These are phyloP conservation scores for Ylistrum balloti DNA, from an alignment of 1,140 invertebrate species.

Conservation along the genomic window DNA sequence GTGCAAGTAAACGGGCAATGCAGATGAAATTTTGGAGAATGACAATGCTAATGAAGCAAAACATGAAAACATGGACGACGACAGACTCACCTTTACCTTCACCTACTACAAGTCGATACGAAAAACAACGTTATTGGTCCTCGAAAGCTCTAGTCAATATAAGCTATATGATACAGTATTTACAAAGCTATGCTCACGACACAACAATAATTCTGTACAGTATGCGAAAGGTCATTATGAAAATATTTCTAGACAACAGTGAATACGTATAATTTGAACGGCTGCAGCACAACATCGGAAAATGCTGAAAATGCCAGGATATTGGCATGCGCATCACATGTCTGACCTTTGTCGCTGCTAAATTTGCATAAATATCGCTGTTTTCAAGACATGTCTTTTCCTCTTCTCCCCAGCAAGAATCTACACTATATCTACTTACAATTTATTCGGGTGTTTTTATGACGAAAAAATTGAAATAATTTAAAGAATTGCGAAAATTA, in stretches of 20 bases:
- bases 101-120: slow-evolving; percentile 38
- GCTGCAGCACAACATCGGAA: slow-evolving; percentile 72
- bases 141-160: slow-evolving; percentile 25
- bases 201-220: slow-evolving; percentile 16
- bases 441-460: background rate
- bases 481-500: background rate
- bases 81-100: slow-evolving; percentile 37
- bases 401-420: background rate
- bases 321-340: slow-evolving; percentile 68
- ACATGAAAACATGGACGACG: slow-evolving; percentile 37
- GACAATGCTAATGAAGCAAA: slow-evolving; percentile 38
- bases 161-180: slow-evolving; percentile 26
- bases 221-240: slow-evolving; percentile 38
- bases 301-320: slow-evolving; percentile 67
- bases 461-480: background rate
- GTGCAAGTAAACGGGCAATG: background rate
- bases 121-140: slow-evolving; percentile 38
- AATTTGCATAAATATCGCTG: slow-evolving; percentile 25
- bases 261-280: slow-evolving; percentile 66
- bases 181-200: slow-evolving; percentile 23
- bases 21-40: background rate
- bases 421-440: background rate
- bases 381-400: background rate
- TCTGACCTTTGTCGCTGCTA: slow-evolving; percentile 47
- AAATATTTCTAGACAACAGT: slow-evolving; percentile 49